Base-by-base conservation (phyloP, 2,113 vertebrate genomes). In the Tringa solitaria region DNA sequence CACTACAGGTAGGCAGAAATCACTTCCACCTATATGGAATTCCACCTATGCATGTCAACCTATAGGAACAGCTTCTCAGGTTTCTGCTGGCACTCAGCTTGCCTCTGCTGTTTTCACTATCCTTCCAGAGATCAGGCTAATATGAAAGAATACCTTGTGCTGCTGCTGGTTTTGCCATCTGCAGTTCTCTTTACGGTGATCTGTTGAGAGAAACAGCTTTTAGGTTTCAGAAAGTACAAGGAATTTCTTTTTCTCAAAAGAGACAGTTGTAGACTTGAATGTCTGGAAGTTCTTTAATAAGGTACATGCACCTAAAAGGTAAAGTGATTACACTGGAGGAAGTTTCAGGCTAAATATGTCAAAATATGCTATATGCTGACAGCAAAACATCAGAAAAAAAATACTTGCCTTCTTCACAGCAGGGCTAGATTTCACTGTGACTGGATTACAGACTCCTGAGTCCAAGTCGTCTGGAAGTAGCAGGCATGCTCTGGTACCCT, bases 401-500 rank as follows among this genome's bases (percentile, higher is more conserved):
- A 17, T 27, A 83, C 88, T 84, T 83, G 93, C 97, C 89, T 97
- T 96, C 93, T 95, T 96, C 16, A 61, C n/a, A 45, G 75, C 79
- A 57, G 94, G 84, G 37, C 27, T 65, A 19, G 94, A 57, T 7
- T 84, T 92, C 4, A 22, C 91, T 50, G 78, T 8, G 4, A 63
- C 73, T 63, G 78, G 51, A 41, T 75, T 87, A 87, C 43, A 77
- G 21, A 19, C 70, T 74, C 83, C 74, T 0, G 96, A 78, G 39
- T 97, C 95, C 19, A 87, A 74, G 16, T 96, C 95, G 7, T 97
- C 96, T 12, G 93, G 64, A 90, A 63, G 53, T 33, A 90, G 79
- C 89, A 97, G 94, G 74, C 97, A 92, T 9, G 86, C 39, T 73
- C 91, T 96, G 60, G 75, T 73, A 75, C 92, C 97, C 98, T 98